A percentile compares a stretch with the other conserved stretches of the same genome.
Conservation (phyloP, 2,113 vertebrate genomes). For the Poeciliopsis occidentalis region DNA sequence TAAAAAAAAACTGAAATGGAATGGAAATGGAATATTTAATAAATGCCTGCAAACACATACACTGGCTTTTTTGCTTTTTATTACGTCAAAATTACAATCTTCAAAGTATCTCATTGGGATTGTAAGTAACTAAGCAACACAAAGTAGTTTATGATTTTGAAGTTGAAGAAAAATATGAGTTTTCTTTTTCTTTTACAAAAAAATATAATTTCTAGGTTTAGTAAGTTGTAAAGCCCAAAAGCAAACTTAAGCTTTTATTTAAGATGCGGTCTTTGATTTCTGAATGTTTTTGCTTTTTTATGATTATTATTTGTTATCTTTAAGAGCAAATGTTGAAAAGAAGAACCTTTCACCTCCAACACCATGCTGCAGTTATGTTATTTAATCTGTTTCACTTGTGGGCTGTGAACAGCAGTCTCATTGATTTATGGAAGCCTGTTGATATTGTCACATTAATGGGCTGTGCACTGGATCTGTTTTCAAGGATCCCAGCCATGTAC, state of each 20-base stretch:
- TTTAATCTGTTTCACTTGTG: constrained; percentile 21
- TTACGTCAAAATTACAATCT: neutral
- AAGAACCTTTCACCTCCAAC: constrained; percentile 46
- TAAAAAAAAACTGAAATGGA: constrained; percentile 49
- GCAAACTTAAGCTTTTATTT: no score
- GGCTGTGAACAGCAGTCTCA: constrained; percentile 63
- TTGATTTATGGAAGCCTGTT: constrained; percentile 51
- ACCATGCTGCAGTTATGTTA: constrained; percentile 42
- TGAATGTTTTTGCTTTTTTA: no score
- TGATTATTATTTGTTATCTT: no score
- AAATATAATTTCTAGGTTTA: no score
- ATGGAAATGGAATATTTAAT: constrained; percentile 28
- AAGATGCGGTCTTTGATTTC: no score
- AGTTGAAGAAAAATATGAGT: neutral
- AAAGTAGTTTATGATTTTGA: neutral
- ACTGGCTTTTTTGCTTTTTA: neutral
- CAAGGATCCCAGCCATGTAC: constrained; percentile 18
- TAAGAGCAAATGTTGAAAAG: constrained; percentile 34
- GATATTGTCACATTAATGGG: constrained; percentile 64
- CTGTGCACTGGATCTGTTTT: constrained; percentile 54
- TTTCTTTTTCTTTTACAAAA: neutral
- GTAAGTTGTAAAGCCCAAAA: no score
- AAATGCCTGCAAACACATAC: neutral
- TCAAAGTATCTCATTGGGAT: neutral
- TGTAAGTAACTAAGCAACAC: neutral